These are phyloP conservation scores for Sebastiscus albofasciatus DNA, from an alignment of 2,797 vertebrate genomes.

Conservation along the genomic window DNA sequence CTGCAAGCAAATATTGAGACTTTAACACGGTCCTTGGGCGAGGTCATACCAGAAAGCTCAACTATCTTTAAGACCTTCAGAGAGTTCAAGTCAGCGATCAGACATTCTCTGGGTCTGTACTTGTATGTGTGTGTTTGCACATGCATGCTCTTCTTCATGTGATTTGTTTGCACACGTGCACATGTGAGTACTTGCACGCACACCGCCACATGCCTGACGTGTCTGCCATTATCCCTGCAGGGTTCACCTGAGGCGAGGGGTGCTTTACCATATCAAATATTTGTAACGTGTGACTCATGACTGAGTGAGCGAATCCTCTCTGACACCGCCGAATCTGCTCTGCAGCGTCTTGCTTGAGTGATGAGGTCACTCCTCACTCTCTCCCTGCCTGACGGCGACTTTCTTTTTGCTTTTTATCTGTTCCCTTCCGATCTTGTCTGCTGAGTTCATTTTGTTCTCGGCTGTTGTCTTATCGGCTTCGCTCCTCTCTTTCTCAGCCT, in stretches of 20 bases:
- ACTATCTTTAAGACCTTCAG: not conserved
- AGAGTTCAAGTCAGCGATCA: not conserved
- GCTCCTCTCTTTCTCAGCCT: not conserved
- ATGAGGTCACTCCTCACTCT: slow-evolving; percentile 41
- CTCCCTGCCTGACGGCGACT: slow-evolving; percentile 8
- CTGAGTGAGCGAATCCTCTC: slow-evolving; percentile 17
- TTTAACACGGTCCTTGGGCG: not conserved
- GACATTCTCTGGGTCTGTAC: not conserved
- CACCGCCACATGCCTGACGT: not conserved
- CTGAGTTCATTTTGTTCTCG: slow-evolving; percentile 30
- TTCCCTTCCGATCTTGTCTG: slow-evolving; percentile 28
- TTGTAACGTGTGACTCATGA: slow-evolving; percentile 31
- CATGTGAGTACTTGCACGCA: not conserved
- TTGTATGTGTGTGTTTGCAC: not conserved
- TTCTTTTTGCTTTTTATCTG: slow-evolving; percentile 26
- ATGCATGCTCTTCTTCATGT: not conserved
- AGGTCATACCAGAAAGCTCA: not conserved
- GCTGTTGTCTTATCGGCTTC: slow-evolving; percentile 21
- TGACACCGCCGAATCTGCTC: slow-evolving; percentile 28
- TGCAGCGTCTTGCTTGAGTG: slow-evolving; percentile 3
- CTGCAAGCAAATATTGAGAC: not conserved
- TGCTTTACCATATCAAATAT: slow-evolving; percentile 33
- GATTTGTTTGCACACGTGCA: not conserved
- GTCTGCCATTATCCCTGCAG: not conserved
- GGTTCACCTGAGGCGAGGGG: not conserved